phyloP scores from a whole-genome alignment of 2,113 vertebrate genomes.

The Pseudonaja textilis region DNA sequence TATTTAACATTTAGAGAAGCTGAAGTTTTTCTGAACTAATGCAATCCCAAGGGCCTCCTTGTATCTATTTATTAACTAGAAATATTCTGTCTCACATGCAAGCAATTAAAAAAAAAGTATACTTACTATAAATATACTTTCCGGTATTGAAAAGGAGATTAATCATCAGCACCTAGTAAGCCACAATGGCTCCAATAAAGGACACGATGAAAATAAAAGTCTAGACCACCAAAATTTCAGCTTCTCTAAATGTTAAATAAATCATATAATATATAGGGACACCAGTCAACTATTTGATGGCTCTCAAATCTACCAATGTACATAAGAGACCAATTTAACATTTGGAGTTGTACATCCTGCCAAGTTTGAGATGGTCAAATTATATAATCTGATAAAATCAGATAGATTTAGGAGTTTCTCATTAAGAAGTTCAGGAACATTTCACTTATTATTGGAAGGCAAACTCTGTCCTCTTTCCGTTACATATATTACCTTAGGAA shows the following conservation, averaged over 20 bases:
- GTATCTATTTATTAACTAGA: neutral
- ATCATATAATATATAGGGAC: neutral
- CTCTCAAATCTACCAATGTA: neutral
- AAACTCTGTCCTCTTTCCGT: neutral
- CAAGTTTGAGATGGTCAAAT: neutral
- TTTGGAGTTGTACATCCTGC: neutral
- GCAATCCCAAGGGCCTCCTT: neutral
- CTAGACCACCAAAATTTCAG: slow-evolving; percentile 79
- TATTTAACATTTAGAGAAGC: neutral
- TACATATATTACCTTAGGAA: no score
- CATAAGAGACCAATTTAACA: neutral
- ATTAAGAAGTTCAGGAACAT: neutral
- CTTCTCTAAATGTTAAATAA: neutral
- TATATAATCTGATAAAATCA: neutral
- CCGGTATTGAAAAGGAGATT: slow-evolving; percentile 96
- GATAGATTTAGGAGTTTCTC: neutral
- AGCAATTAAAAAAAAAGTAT: neutral
- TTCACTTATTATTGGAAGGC: neutral
- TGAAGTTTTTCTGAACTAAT: neutral
- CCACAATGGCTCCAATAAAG: slow-evolving; percentile 92
- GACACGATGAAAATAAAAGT: slow-evolving; percentile 91
- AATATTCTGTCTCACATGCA: neutral
- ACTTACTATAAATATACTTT: slow-evolving; percentile 94
- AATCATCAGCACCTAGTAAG: slow-evolving; percentile 99
- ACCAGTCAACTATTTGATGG: neutral